Base-by-base conservation (phyloP, 53 echinoderm and acorn worm genomes). In the Holothuria leucospilota region DNA sequence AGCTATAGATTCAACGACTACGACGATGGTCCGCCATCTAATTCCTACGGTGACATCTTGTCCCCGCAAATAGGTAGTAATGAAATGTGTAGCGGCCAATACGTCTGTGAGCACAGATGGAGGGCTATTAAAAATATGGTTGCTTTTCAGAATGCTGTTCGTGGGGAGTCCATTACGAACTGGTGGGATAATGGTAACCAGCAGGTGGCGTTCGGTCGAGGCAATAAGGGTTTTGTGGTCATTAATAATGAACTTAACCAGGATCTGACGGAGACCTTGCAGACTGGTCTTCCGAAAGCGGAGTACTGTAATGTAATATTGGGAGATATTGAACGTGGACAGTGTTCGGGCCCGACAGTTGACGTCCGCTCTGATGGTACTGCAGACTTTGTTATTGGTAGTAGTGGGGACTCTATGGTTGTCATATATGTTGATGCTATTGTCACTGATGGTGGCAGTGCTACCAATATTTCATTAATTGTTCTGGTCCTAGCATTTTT, bases 21-120 rank as follows among this genome's bases (percentile, higher is more conserved):
- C 30, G 51, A 79, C 30, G 86, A 86, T 51, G 89, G 91, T 13
- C 94, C 94, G 18, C 58, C 58, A 75, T 51, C 51, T 13, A 89
- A 89, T 64, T 42, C 42, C 6, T 68, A 75, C 24, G 86, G 89
- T 20, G 70, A 84, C 67, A 92, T 85, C 13, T 29, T 86, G 0
- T 83, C 89, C 2, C 82, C 86, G 27, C 59, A 51, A 38, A 86
- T 94, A 68, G 27, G 86, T 51, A 38, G 88, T 6, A 84, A 94
- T 63, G 77, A 74, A 49, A 77, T 85, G 12, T 94, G 94, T 58
- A 63, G 25, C 10, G 86, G 84, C 63, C 92, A 88, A 14, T 94
- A 86, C 89, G 80, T 92, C 12, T 94, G 94, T 42, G 92, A 94
- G 65, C 94, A 94, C 56, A 86, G 92, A 60, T 94, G 94, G 94